These are phyloP conservation scores for Eupsittula cactorum DNA, from an alignment of 2,113 vertebrate species.

Conservation along the genomic window DNA sequence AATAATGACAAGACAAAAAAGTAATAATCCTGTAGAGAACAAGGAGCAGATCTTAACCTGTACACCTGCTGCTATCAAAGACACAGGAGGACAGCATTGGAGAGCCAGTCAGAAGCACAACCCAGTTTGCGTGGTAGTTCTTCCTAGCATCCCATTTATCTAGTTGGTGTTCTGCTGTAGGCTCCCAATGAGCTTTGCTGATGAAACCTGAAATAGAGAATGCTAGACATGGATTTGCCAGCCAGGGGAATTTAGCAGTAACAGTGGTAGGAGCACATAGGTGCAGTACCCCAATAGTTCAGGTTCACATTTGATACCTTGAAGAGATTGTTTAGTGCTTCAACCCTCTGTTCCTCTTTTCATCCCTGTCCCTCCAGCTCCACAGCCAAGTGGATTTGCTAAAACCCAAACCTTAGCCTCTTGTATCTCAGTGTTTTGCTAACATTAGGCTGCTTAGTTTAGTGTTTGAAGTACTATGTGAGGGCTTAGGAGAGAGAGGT, in stretches of 20 bases:
- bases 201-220: background rate
- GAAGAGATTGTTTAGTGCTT: background rate
- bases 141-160: background rate
- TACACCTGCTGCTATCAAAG: background rate
- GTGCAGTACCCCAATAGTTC: background rate
- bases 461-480: background rate
- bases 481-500: background rate
- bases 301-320: background rate
- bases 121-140: background rate
- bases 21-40: background rate
- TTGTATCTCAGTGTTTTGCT: background rate
- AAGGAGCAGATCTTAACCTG: background rate
- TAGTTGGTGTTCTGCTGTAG: background rate
- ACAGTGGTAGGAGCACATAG: background rate
- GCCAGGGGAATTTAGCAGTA: background rate
- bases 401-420: background rate
- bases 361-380: background rate
- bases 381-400: background rate
- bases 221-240: background rate
- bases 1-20: background rate
- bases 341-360: background rate
- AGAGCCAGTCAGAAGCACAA: background rate
- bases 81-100: background rate
- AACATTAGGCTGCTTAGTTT: background rate
- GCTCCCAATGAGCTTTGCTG: background rate